Percentiles rank a stretch among this genome's conserved stretches.
phyloP scores from a whole-genome alignment of 2,888 invertebrate species.

The Cerceris ruficornis region DNA sequence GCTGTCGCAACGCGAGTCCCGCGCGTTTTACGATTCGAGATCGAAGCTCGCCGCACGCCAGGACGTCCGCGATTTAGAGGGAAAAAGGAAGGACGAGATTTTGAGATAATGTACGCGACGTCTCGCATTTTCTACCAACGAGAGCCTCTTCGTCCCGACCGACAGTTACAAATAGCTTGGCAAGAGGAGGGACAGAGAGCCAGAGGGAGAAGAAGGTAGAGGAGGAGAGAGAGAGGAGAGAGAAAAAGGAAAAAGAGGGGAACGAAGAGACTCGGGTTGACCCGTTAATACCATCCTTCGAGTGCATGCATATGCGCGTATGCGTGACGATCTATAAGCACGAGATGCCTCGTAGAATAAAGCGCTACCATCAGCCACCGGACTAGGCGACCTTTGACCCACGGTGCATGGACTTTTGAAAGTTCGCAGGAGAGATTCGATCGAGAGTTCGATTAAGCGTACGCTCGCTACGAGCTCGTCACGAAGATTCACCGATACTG shows the following conservation, averaged over 20 bases:
- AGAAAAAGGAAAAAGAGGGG: background rate
- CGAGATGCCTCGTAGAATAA: conserved; percentile 15
- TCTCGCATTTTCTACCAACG: conserved; percentile 5
- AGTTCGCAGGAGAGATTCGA: conserved; percentile 5
- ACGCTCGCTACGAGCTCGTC: background rate
- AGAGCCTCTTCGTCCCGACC: conserved; percentile 3
- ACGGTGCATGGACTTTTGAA: background rate
- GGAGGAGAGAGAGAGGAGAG: background rate
- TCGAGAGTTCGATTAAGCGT: background rate
- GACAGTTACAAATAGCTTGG: conserved; percentile 13
- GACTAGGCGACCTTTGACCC: conserved; percentile 19
- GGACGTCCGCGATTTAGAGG: conserved; percentile 7
- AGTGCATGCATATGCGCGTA: conserved; percentile 1
- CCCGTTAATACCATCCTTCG: conserved; percentile 6
- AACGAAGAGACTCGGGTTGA: conserved; percentile 16
- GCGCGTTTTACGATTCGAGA: background rate
- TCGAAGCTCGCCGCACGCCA: background rate
- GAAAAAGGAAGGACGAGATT: background rate
- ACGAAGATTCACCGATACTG: background rate
- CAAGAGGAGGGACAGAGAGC: conserved; percentile 12
- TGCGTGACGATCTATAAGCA: conserved; percentile 1
- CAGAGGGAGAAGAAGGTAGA: background rate
- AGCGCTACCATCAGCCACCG: conserved; percentile 4
- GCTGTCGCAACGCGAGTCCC: background rate
- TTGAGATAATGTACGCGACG: conserved; percentile 1